Conservation (phyloP, 2,113 vertebrate genomes). For the Romanogobio albipinnatus region DNA sequence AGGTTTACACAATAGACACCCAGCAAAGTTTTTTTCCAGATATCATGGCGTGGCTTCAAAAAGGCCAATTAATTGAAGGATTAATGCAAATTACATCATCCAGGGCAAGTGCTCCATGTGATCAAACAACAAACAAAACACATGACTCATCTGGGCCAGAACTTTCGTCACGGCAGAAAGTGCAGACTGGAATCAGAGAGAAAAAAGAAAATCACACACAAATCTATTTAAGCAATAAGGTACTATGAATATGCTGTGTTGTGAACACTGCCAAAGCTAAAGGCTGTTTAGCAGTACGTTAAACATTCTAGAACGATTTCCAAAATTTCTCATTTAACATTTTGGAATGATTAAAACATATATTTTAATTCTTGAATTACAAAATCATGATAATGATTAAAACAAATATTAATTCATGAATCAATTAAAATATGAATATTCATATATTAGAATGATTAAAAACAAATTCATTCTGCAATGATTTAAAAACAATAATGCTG, state of each 20-base stretch:
- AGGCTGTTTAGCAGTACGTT: not conserved
- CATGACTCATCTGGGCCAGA: constrained; percentile 17
- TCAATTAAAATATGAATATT: not conserved
- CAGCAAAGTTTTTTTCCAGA: constrained; percentile 35
- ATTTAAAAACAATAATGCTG: not conserved
- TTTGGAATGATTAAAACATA: not conserved
- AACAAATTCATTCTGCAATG: not conserved
- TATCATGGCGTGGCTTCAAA: constrained; percentile 36
- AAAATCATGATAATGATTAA: not conserved
- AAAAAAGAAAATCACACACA: not conserved
- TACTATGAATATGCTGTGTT: not conserved
- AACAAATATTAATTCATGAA: not conserved
- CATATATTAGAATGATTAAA: too few species aligned
- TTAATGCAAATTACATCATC: constrained; percentile 27
- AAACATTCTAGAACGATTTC: not conserved
- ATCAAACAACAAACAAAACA: constrained; percentile 38
- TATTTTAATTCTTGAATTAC: not conserved
- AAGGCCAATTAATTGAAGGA: constrained; percentile 33
- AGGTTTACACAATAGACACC: constrained; percentile 32
- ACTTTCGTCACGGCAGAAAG: not conserved
- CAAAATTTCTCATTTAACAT: not conserved
- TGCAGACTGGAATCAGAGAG: not conserved
- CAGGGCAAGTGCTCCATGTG: constrained; percentile 20
- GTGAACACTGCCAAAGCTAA: not conserved
- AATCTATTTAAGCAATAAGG: not conserved